Percentiles rank a stretch among this genome's conserved stretches.
Conservation (phyloP, 2,888 invertebrate genomes). For the Zygogramma bicolorata region DNA sequence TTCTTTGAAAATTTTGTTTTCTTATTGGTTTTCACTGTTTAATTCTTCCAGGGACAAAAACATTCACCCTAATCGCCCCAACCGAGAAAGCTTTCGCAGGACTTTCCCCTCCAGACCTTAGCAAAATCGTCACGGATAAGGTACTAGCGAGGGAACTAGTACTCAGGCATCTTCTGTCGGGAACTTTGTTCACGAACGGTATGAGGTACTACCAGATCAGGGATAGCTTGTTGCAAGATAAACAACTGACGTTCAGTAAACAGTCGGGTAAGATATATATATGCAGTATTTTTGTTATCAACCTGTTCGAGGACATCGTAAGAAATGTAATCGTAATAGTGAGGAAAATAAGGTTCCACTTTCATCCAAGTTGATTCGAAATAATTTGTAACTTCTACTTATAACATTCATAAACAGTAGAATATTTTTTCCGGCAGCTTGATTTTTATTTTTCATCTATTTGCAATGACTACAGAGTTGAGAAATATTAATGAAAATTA, state of each 20-base stretch:
- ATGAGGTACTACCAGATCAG: slow-evolving; percentile 90
- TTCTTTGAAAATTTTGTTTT: too few species aligned
- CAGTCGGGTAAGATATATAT: slow-evolving; percentile 72
- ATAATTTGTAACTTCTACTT: too few species aligned
- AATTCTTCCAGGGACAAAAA: slow-evolving; percentile 79
- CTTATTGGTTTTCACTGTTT: too few species aligned
- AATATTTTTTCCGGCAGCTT: too few species aligned
- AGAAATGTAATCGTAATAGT: too few species aligned
- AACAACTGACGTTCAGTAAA: slow-evolving; percentile 84
- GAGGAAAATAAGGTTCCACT: too few species aligned
- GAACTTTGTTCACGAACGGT: slow-evolving; percentile 86
- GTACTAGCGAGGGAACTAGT: slow-evolving; percentile 80
- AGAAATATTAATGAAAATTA: too few species aligned
- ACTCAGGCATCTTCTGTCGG: slow-evolving; percentile 81
- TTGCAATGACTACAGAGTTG: too few species aligned
- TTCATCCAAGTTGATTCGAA: too few species aligned
- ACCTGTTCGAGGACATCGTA: too few species aligned
- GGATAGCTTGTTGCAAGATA: slow-evolving; percentile 81
- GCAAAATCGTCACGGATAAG: slow-evolving; percentile 73
- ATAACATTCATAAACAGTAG: too few species aligned
- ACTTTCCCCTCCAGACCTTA: slow-evolving; percentile 73
- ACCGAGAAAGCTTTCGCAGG: slow-evolving; percentile 84
- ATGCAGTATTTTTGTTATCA: background rate
- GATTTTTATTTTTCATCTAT: too few species aligned
- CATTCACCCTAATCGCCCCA: slow-evolving; percentile 88